Conservation (phyloP, 1,140 invertebrate genomes). For the Aphis gossypii region DNA sequence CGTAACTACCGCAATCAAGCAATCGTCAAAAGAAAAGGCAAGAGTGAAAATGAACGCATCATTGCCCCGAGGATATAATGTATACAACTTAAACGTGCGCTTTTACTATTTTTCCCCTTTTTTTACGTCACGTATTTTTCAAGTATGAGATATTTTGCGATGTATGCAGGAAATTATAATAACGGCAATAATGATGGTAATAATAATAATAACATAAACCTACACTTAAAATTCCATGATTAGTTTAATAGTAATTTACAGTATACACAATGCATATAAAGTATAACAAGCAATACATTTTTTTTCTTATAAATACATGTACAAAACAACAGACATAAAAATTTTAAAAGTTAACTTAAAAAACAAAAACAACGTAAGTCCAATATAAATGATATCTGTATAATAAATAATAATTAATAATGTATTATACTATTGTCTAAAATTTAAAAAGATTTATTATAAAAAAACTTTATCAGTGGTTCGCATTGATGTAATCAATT, state of each 20-base stretch:
- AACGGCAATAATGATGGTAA: background rate
- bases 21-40: background rate
- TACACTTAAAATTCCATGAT: background rate
- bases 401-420: background rate
- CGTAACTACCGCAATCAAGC: background rate
- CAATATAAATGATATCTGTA: background rate
- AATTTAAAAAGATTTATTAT: background rate
- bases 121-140: constrained; percentile 14
- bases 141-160: background rate
- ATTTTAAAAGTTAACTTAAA: background rate
- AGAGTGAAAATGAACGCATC: constrained; percentile 2
- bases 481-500: background rate
- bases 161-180: background rate
- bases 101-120: background rate
- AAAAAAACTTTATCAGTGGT: background rate
- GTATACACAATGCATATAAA: background rate
- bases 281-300: background rate
- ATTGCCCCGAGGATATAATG: constrained; percentile 15
- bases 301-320: too few species aligned
- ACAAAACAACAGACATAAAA: background rate
- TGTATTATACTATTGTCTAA: background rate
- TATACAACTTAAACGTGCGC: constrained; percentile 5
- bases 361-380: background rate
- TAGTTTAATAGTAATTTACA: background rate
- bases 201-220: background rate